Percentiles rank a stretch among this genome's conserved stretches.
Evolutionary conservation across 2,888 invertebrate species (phyloP).

Genomic region (Mamestra brassicae): DNA sequence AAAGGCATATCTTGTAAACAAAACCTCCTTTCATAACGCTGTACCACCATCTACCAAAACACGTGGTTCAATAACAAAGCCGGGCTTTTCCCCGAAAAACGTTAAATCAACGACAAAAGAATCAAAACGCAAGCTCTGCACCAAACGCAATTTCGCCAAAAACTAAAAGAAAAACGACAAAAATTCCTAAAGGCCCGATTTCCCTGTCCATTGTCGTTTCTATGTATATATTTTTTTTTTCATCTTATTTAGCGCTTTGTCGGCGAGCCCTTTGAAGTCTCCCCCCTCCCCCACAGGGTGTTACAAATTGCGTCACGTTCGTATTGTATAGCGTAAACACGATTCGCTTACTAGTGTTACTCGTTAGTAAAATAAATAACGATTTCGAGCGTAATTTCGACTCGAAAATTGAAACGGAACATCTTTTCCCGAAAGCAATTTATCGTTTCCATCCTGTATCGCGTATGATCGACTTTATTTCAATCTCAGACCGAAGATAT

Average conservation of each 20-base stretch:
- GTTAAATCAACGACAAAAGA: constrained; percentile 69
- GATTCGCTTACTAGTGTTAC: constrained; percentile 78
- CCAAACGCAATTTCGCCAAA: constrained; percentile 78
- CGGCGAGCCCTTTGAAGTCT: constrained; percentile 89
- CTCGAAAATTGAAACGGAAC: constrained; percentile 35
- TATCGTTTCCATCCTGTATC: not conserved
- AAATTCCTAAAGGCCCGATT: constrained; percentile 86
- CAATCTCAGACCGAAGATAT: too few species aligned
- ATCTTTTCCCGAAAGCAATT: constrained; percentile 16
- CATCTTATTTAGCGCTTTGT: constrained; percentile 91
- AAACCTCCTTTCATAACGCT: constrained; percentile 30
- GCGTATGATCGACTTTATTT: not conserved
- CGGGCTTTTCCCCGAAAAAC: constrained; percentile 36
- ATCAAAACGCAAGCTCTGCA: constrained; percentile 72
- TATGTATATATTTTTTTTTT: constrained; percentile 83
- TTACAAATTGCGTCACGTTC: constrained; percentile 89
- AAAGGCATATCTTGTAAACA: constrained; percentile 56
- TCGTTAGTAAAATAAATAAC: constrained; percentile 66
- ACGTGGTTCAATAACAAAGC: constrained; percentile 55
- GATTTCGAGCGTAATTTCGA: constrained; percentile 49
- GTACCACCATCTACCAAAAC: constrained; percentile 24
- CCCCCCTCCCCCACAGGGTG: constrained; percentile 78
- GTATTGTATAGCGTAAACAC: constrained; percentile 85
- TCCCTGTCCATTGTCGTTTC: constrained; percentile 88
- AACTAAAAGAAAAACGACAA: constrained; percentile 82